phyloP scores from a whole-genome alignment of 2,113 vertebrate species.

The Shinisaurus crocodilurus region DNA sequence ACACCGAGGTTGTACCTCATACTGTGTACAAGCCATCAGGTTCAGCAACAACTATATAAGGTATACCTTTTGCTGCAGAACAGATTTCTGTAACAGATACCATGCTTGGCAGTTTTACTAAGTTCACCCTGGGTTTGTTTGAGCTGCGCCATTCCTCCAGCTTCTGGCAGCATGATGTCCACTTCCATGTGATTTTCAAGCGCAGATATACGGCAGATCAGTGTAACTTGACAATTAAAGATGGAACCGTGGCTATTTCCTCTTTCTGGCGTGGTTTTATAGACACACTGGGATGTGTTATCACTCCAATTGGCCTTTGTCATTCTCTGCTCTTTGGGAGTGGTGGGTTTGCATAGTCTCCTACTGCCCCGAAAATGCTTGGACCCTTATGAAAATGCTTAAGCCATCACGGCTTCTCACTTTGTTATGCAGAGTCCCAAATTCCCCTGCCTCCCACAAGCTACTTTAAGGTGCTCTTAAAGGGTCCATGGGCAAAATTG shows the following conservation, averaged over 20 bases:
- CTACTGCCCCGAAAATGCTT: no score
- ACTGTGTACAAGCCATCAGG: background rate
- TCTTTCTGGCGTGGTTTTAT: background rate
- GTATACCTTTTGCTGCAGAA: background rate
- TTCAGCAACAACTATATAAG: background rate
- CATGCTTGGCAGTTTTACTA: background rate
- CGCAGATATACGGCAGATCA: background rate
- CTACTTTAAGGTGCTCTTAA: no score
- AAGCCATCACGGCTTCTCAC: no score
- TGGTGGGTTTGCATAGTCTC: no score
- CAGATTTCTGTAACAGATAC: conserved; percentile 8
- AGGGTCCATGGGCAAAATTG: no score
- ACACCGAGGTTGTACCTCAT: background rate
- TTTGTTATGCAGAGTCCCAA: no score
- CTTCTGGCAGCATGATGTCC: background rate
- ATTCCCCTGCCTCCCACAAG: no score
- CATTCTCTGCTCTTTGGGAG: background rate
- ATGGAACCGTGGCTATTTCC: background rate
- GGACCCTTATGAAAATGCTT: no score
- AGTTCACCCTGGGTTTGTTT: background rate
- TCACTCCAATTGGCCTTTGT: background rate
- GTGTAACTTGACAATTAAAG: background rate
- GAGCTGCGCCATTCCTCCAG: no score
- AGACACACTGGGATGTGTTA: background rate
- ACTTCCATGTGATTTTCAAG: background rate